Evolutionary conservation across 1,140 invertebrate genomes (phyloP), one percentile per base, ranked within the genome.

Genomic region (Aphidius ervi): DNA sequence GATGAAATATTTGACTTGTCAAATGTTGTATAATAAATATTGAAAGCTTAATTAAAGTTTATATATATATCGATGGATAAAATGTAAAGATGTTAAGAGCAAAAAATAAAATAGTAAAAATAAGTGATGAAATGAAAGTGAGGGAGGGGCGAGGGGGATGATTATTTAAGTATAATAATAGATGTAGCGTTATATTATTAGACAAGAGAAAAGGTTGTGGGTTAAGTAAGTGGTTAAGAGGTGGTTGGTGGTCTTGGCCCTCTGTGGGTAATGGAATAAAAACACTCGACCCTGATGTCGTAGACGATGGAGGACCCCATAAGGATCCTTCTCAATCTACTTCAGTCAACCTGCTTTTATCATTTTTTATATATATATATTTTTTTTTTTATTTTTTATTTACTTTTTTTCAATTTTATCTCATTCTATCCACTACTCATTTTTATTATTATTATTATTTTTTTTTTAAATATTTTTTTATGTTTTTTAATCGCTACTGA

Each of bases 221-320:
- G 61, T 65, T 63, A 67, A 67, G 63, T 67, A 65, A 67, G 65
- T 67, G 66, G 63, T 67, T 67, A 67, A 67, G 66, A 67, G 66
- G 61, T 63, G 61, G 23, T 31, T 31, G 23, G 23, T 31, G 23
- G 23, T 31, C 23, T 31, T 31, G 23, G 23, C 57, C 49, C 52
- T 20, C 48, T 54, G 50, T 42, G 58, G 57, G 66, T 67, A 67
- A 67, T 67, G 66, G 66, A 67, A 67, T 67, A 67, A 67, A 67
- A 67, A 67, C 66, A 67, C 66, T 67, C 63, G 59, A 67, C 63
- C 66, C 48, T 57, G 57, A 65, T 65, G 66, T 65, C 60, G 41
- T n/a, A 40, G n/a, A 48, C 58, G 58, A 63, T 67, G 41, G 49
- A 61, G 58, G 63, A 61, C 41, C 45, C 48, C 43, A 10, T 46